Evolutionary conservation across 2,113 vertebrate genomes (phyloP).

Genomic region (Chauna torquata): DNA sequence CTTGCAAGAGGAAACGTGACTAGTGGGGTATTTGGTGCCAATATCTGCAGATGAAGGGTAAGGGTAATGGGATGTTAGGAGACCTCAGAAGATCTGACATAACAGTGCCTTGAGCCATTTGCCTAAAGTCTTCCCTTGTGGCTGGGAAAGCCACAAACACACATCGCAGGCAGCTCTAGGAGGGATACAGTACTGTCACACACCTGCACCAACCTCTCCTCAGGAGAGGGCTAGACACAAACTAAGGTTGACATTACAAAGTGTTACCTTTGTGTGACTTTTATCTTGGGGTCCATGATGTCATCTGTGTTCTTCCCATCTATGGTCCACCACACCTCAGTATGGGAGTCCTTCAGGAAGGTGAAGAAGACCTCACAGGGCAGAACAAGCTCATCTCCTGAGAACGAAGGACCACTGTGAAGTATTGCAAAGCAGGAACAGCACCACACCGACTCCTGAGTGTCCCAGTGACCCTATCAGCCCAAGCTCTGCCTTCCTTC

Average conservation of each 20-base stretch:
- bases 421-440: neutral
- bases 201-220: neutral
- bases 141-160: neutral
- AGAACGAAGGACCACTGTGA: neutral
- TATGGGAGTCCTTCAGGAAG: slow-evolving; percentile 73
- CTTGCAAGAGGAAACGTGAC: neutral
- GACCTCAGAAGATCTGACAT: neutral
- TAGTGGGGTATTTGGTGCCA: neutral
- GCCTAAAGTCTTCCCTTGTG: neutral
- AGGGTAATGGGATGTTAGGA: neutral
- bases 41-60: neutral
- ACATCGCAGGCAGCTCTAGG: too few relatives aligned
- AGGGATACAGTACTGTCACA: neutral
- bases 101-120: neutral
- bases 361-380: slow-evolving; percentile 81
- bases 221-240: neutral
- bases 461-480: neutral
- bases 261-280: slow-evolving; percentile 64
- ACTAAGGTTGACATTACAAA: neutral
- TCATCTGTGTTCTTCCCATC: slow-evolving; percentile 83
- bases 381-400: slow-evolving; percentile 75
- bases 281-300: slow-evolving; percentile 68
- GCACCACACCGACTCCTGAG: neutral
- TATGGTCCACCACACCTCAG: slow-evolving; percentile 90
- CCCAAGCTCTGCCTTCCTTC: neutral